Conservation (phyloP, 2,888 invertebrate genomes). For the Podotricha telesiphe region DNA sequence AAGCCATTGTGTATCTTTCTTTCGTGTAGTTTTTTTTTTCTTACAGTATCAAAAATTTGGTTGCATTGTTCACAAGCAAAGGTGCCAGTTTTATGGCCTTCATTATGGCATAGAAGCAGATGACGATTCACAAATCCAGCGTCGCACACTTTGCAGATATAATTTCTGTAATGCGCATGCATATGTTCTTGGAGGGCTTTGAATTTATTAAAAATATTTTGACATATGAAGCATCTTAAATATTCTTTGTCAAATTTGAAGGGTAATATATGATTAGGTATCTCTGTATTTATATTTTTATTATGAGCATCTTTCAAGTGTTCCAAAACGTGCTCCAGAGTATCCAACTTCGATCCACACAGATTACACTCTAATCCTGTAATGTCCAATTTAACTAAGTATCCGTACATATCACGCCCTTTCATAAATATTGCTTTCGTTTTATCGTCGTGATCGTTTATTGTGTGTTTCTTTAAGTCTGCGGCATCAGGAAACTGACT, state of each 20-base stretch:
- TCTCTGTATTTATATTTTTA: conserved; percentile 53
- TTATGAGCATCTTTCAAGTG: conserved; percentile 56
- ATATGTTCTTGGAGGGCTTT: conserved; percentile 59
- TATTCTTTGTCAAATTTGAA: conserved; percentile 58
- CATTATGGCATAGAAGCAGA: conserved; percentile 47
- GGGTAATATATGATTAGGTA: conserved; percentile 61
- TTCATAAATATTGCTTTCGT: conserved; percentile 52
- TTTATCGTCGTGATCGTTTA: conserved; percentile 47
- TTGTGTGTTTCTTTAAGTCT: conserved; percentile 57
- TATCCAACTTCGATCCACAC: conserved; percentile 50
- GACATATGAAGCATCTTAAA: conserved; percentile 57
- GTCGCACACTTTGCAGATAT: conserved; percentile 57
- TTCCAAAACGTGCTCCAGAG: conserved; percentile 52
- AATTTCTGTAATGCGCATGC: conserved; percentile 61
- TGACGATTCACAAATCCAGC: conserved; percentile 54
- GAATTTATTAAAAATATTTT: conserved; percentile 54
- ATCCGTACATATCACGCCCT: conserved; percentile 50
- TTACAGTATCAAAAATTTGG: conserved; percentile 50
- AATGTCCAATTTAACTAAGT: conserved; percentile 62
- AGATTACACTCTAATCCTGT: conserved; percentile 59
- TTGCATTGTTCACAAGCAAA: conserved; percentile 52
- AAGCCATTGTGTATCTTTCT: conserved; percentile 44
- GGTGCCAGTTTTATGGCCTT: conserved; percentile 47
- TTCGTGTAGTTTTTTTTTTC: conserved; percentile 51
- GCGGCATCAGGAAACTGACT: conserved; percentile 52